Evolutionary conservation across 2,113 vertebrate genomes (phyloP), one percentile per base, ranked within the genome.

Genomic region (Alethe castanea): DNA sequence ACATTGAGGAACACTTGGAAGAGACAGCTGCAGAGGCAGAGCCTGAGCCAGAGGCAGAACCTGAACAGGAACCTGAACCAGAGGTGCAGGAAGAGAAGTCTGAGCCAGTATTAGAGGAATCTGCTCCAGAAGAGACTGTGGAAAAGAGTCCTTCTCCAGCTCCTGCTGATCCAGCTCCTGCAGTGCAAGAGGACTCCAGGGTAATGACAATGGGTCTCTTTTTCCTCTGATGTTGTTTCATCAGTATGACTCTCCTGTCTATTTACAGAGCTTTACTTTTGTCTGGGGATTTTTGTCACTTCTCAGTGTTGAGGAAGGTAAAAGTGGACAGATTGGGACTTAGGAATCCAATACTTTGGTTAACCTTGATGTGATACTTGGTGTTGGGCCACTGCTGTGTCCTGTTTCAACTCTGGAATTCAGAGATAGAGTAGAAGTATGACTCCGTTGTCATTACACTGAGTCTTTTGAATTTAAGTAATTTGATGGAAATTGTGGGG

Each of bases 151-250:
- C 98, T 33, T 97, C 98, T n/a, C 97, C 99, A 14, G 97, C 97
- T 23, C 98, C 99, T 59, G 95, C 98, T 8, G 99, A 99, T 59
- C 97, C 98, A 6, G 72, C 98, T 70, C 98, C 99, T 35, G 91
- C 97, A 6, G 98, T 97, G 6, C 98, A 98, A 84, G 99, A 99
- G 52, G 99, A 99, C 77, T 98, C 98, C 88, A 95, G 99, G 98
- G 99, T 99, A 98, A 74, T 81, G 50, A 53, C 38, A 56, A 17
- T 29, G 31, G 20, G 8, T 95, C 26, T 31, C 14, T 40, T 40
- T 42, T 57, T 29, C 42, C 31, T 71, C 1, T 88, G 33, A 4
- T 59, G 11, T 56, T 23, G 4, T 35, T 87, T 73, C 7, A 72
- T 61, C 38, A 28, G 26, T 31, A 7, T 53, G 31, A 22, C 7